Evolutionary conservation across 1,140 invertebrate genomes (phyloP).

Genomic region (Cherax destructor): DNA sequence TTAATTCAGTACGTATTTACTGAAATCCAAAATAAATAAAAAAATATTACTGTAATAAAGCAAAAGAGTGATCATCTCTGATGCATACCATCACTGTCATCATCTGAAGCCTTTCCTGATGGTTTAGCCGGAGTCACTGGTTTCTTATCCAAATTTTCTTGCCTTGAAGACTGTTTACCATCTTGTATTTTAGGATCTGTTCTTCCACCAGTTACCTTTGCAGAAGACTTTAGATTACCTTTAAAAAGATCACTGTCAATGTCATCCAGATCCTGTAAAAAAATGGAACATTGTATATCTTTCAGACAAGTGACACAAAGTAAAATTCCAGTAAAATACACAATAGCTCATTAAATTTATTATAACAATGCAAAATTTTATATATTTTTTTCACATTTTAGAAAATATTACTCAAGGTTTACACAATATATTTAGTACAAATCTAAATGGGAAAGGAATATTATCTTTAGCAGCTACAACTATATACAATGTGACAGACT

Average conservation of each 20-base stretch:
- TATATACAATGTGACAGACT: too few species aligned
- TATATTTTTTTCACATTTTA: too few species aligned
- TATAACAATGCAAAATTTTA: too few species aligned
- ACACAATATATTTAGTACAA: too few species aligned
- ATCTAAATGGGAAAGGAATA: too few species aligned
- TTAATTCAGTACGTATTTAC: too few species aligned
- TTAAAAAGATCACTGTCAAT: slow-evolving; percentile 44
- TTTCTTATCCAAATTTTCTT: slow-evolving; percentile 29
- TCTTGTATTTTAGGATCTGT: not conserved
- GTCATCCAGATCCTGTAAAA: slow-evolving; percentile 42
- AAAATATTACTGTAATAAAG: too few species aligned
- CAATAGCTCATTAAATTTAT: too few species aligned
- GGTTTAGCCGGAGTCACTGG: not conserved
- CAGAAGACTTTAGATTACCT: slow-evolving; percentile 8
- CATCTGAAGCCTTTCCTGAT: not conserved
- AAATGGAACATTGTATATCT: not conserved
- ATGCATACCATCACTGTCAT: slow-evolving; percentile 42
- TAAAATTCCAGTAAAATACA: not conserved
- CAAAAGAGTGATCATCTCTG: too few species aligned
- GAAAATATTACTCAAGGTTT: too few species aligned
- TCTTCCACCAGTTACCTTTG: not conserved
- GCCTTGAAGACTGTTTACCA: slow-evolving; percentile 5
- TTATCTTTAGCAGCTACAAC: too few species aligned
- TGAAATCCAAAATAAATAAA: too few species aligned
- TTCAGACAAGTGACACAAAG: not conserved